phyloP scores from a whole-genome alignment of 2,888 invertebrate genomes.

The Rhopalosiphum nymphaeae region DNA sequence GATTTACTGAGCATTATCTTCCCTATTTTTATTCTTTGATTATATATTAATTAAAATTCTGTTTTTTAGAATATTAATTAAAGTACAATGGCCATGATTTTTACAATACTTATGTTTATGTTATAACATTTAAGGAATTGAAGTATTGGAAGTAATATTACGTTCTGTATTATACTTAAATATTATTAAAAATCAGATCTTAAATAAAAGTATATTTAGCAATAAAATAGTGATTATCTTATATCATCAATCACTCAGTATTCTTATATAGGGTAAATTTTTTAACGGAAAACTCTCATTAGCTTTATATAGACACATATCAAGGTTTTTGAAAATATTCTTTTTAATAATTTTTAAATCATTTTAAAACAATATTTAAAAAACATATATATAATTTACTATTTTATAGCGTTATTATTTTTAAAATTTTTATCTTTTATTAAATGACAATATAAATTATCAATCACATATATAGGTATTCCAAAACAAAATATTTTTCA shows the following conservation, averaged over 20 bases:
- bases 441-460: neutral
- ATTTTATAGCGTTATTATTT: neutral
- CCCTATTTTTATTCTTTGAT: neutral
- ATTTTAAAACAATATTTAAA: neutral
- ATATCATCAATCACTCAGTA: neutral
- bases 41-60: neutral
- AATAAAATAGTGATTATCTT: neutral
- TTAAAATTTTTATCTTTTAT: neutral
- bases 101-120: neutral
- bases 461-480: neutral
- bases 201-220: neutral
- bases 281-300: neutral
- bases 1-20: neutral
- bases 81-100: neutral
- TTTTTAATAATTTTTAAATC: neutral
- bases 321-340: neutral
- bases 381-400: neutral
- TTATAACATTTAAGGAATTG: neutral
- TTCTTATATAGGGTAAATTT: neutral
- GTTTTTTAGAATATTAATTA: neutral
- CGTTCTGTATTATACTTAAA: neutral
- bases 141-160: neutral
- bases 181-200: neutral
- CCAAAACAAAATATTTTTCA: neutral
- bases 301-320: neutral